Conservation (phyloP, 1,140 invertebrate genomes). For the Drosophila setifemur region DNA sequence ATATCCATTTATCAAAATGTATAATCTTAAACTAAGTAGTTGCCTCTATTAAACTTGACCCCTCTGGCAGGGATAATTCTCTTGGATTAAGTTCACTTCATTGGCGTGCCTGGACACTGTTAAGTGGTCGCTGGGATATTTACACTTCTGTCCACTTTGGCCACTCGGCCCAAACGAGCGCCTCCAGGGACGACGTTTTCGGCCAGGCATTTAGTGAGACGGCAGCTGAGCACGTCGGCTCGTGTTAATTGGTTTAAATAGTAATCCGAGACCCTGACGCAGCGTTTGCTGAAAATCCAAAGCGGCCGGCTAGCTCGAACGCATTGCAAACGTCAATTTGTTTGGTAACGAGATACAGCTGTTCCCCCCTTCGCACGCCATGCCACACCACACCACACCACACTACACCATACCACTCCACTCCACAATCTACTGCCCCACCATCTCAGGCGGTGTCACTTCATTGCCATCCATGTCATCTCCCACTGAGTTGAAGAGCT, state of each 20-base stretch:
- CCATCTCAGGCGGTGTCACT: background rate
- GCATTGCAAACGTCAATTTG: conserved; percentile 63
- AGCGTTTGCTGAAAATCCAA: conserved; percentile 53
- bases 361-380: background rate
- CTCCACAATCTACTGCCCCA: background rate
- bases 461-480: conserved; percentile 1
- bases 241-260: conserved; percentile 77
- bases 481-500: background rate
- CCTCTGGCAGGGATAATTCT: no score
- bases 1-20: no score
- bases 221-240: conserved; percentile 15
- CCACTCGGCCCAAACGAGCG: conserved; percentile 29
- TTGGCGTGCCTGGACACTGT: conserved; percentile 28
- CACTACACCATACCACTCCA: background rate
- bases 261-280: conserved; percentile 57
- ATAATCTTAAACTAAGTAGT: no score
- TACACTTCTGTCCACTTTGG: conserved; percentile 45
- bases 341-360: conserved; percentile 60
- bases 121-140: conserved; percentile 62
- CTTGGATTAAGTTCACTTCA: no score
- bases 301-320: conserved; percentile 5
- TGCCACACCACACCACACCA: background rate
- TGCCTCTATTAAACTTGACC: no score
- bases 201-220: conserved; percentile 5
- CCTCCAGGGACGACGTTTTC: conserved; percentile 33